Percentiles rank a stretch among this genome's conserved stretches.
Evolutionary conservation across 1,140 invertebrate genomes (phyloP).

Genomic region (Orius insidiosus): DNA sequence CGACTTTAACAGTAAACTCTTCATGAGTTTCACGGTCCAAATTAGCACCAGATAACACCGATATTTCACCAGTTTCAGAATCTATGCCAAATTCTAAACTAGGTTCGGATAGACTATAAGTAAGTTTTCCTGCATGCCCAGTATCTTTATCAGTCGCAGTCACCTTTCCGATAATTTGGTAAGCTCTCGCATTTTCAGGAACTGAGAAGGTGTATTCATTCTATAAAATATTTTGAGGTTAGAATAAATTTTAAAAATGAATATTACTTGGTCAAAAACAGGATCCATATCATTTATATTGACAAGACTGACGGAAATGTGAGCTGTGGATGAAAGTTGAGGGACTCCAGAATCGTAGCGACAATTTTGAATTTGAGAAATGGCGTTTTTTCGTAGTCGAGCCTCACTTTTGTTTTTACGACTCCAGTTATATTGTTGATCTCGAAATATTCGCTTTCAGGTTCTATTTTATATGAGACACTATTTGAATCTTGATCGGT

Average conservation of each 20-base stretch:
- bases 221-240: constrained; percentile 26
- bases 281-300: constrained; percentile 82
- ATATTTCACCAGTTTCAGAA: constrained; percentile 55
- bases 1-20: constrained; percentile 55
- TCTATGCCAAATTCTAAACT: constrained; percentile 53
- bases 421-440: constrained; percentile 62
- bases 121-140: constrained; percentile 51
- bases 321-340: constrained; percentile 51
- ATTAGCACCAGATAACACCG: constrained; percentile 46
- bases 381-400: constrained; percentile 69
- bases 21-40: constrained; percentile 62
- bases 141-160: constrained; percentile 56
- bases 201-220: constrained; percentile 48
- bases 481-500: constrained; percentile 70
- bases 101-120: constrained; percentile 55
- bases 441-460: constrained; percentile 55
- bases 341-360: constrained; percentile 74
- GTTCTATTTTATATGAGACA: constrained; percentile 50
- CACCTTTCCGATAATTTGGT: constrained; percentile 48
- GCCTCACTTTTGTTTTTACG: constrained; percentile 54
- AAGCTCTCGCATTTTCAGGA: constrained; percentile 52
- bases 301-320: constrained; percentile 54
- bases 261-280: constrained; percentile 38
- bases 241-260: not conserved
- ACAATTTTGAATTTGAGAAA: constrained; percentile 58